Evolutionary conservation across 2,797 vertebrate genomes (phyloP), one percentile per base, ranked within the genome.

Genomic region (Thaleichthys pacificus): DNA sequence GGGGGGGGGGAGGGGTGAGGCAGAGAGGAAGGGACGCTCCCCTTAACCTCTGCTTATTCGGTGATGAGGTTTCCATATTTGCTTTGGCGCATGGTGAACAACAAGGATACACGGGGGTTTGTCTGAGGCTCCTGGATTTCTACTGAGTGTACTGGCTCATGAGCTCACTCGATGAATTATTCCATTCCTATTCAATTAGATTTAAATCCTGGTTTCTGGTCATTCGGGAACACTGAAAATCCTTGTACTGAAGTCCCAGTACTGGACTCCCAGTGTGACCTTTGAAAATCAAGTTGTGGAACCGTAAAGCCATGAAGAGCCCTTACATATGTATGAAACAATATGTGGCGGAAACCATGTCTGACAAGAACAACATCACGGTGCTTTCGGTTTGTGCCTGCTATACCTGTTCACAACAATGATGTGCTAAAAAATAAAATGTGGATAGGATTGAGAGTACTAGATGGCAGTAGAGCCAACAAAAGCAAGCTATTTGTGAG

Each of bases 31-130:
- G 81, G 83, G 75, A 80, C 79, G 82, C 88, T 80, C 87, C 87
- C 82, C 70, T 61, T 61, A 72, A 82, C 78, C 82, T 82, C 82
- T 84, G 84, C 72, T 80, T 82, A 22, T 71, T 32, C 78, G 68
- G 67, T 63, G 84, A 89, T 88, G 87, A 85, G 19, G 83, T 85
- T 84, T 84, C 81, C 83, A 87, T 92, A 84, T 92, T 93, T 90
- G 83, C 85, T 72, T 87, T 89, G 90, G 90, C 86, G 72, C 1
- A 19, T 57, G 72, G 74, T 70, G 21, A 58, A 84, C 72, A 80
- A 69, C 63, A 54, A 61, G 42, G 68, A 80, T 21, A 72, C 70
- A 71, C 49, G 8, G 74, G 68, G 74, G 5, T 35, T 5, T 2
- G 68, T 61, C 6, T 8, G 32, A 3, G 26, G 60, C 72, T 76